Percentiles rank a stretch among this genome's conserved stretches.
Conservation (phyloP, 1,140 invertebrate species). For the Heliothis subflexa region DNA sequence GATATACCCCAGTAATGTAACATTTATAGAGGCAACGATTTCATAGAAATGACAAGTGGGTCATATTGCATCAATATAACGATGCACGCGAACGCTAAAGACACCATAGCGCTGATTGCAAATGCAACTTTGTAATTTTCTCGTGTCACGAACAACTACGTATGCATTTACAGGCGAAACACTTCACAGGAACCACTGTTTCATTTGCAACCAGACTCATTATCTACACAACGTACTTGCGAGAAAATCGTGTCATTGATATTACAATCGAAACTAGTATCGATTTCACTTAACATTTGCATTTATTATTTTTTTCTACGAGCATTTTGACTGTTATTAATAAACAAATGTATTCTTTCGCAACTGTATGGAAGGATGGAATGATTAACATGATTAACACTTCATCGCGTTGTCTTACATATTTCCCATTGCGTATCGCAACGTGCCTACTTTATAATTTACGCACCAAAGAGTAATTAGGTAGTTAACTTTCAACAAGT, state of each 20-base stretch:
- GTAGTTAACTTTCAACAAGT: conserved; percentile 32
- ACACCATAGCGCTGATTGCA: conserved; percentile 67
- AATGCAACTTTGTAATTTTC: conserved; percentile 66
- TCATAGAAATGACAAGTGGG: conserved; percentile 72
- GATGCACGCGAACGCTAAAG: conserved; percentile 70
- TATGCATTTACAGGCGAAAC: conserved; percentile 48
- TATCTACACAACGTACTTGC: conserved; percentile 7
- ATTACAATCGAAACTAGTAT: conserved; percentile 41
- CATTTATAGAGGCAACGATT: conserved; percentile 56
- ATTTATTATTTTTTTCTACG: conserved; percentile 40
- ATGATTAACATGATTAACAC: conserved; percentile 48
- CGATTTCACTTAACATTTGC: conserved; percentile 24
- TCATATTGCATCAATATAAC: conserved; percentile 76
- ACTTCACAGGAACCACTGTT: conserved; percentile 37
- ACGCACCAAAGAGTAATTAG: conserved; percentile 31
- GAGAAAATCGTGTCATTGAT: conserved; percentile 41
- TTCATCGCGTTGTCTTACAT: conserved; percentile 52
- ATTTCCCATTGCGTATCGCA: conserved; percentile 39
- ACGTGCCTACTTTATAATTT: conserved; percentile 23
- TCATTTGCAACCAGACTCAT: conserved; percentile 31
- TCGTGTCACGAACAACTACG: conserved; percentile 61
- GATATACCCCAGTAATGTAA: conserved; percentile 31
- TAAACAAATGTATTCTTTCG: conserved; percentile 34
- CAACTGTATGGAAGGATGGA: conserved; percentile 50
- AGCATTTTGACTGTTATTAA: conserved; percentile 27